phyloP scores from a whole-genome alignment of 2,113 vertebrate species.

The Meleagris gallopavo region DNA sequence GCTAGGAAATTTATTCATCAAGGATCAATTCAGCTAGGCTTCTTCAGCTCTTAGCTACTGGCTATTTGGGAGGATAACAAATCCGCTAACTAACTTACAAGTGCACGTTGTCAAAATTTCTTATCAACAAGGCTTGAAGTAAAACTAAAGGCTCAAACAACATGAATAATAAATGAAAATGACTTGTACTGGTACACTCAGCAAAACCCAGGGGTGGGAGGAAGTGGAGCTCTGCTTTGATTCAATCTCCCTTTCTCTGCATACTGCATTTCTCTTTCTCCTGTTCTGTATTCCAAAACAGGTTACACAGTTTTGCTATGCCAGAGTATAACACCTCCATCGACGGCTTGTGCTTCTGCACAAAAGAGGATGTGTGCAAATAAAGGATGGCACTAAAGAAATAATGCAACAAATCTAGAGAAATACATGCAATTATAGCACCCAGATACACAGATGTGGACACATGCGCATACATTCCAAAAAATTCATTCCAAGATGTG shows the following conservation, averaged over 20 bases:
- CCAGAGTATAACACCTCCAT: background rate
- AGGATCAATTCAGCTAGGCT: background rate
- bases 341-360: background rate
- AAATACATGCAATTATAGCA: background rate
- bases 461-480: background rate
- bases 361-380: background rate
- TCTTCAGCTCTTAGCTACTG: background rate
- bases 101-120: background rate
- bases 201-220: background rate
- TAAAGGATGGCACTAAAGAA: background rate
- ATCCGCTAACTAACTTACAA: slow-evolving; percentile 13
- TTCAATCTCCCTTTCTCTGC: background rate
- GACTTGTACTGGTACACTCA: slow-evolving; percentile 3
- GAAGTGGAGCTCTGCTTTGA: background rate
- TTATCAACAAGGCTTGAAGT: slow-evolving; percentile 8
- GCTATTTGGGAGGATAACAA: background rate
- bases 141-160: slow-evolving; percentile 35
- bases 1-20: background rate
- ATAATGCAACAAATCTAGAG: background rate
- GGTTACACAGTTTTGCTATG: background rate
- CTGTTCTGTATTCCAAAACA: background rate
- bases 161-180: slow-evolving; percentile 34
- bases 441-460: background rate
- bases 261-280: background rate
- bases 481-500: background rate